Percentiles rank a stretch among this genome's conserved stretches.
phyloP scores from a whole-genome alignment of 2,113 vertebrate species.

The Malurus alboscapulatus region DNA sequence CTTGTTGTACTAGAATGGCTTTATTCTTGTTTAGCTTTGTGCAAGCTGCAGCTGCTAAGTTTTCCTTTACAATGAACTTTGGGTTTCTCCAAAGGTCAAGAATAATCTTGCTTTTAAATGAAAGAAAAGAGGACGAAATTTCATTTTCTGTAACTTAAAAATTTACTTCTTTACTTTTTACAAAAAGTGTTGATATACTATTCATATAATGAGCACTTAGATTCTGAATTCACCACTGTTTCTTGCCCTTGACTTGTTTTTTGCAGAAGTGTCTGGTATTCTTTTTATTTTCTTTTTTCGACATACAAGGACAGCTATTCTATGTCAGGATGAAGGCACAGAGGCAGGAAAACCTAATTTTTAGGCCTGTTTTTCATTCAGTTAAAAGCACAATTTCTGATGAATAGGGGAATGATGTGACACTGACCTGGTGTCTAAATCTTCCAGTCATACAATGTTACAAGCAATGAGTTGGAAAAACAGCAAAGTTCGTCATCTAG shows the following conservation, averaged over 20 bases:
- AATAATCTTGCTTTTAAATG: constrained; percentile 18
- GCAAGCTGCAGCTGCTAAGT: not conserved
- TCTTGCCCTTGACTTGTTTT: constrained; percentile 21
- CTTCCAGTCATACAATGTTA: not conserved
- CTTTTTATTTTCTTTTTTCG: not conserved
- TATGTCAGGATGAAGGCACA: not conserved
- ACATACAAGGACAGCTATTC: not conserved
- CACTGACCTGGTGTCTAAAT: not conserved
- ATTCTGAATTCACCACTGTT: not conserved
- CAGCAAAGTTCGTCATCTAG: not conserved
- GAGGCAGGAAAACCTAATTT: not conserved
- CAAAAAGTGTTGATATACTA: not conserved
- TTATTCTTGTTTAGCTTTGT: constrained; percentile 23
- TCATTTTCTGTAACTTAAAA: not conserved
- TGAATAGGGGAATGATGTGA: not conserved
- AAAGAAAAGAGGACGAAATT: constrained; percentile 1
- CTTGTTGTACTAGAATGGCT: not conserved
- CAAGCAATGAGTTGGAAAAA: not conserved
- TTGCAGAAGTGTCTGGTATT: not conserved
- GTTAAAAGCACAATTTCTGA: not conserved
- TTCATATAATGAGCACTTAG: not conserved
- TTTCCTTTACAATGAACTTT: constrained; percentile 3
- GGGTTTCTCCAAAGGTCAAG: constrained; percentile 20
- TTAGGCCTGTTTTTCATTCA: not conserved
- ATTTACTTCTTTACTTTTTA: constrained; percentile 4